These are phyloP conservation scores for Danaus chrysippus DNA, from an alignment of 2,888 invertebrate genomes.

Conservation along the genomic window DNA sequence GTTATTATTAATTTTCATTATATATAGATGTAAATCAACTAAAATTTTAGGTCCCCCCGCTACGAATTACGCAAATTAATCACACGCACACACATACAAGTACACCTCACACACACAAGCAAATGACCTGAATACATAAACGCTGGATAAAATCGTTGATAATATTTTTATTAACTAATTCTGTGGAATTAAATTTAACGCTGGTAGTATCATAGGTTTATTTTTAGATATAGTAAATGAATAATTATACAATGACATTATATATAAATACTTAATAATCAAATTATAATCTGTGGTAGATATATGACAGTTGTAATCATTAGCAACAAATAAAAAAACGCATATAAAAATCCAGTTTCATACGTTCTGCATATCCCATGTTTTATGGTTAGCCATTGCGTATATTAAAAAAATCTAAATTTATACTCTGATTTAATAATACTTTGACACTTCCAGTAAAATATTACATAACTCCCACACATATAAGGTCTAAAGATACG, in stretches of 20 bases:
- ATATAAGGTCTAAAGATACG: constrained; percentile 64
- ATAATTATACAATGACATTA: too few species aligned
- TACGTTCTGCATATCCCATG: too few species aligned
- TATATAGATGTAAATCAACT: constrained; percentile 7
- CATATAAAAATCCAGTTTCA: too few species aligned
- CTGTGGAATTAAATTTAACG: too few species aligned
- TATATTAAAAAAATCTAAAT: background rate
- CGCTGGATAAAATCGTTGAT: constrained; percentile 24
- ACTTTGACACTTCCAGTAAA: constrained; percentile 15
- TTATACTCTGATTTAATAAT: background rate
- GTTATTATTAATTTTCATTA: constrained; percentile 7
- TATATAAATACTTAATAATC: too few species aligned
- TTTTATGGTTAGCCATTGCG: too few species aligned
- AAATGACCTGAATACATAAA: constrained; percentile 28
- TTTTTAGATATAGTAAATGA: too few species aligned
- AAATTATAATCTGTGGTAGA: too few species aligned
- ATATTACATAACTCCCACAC: constrained; percentile 27
- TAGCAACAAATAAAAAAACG: too few species aligned
- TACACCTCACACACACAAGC: constrained; percentile 30
- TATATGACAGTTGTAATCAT: too few species aligned
- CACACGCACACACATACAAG: constrained; percentile 42
- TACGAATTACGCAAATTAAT: constrained; percentile 52
- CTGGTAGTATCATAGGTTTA: too few species aligned
- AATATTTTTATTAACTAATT: background rate
- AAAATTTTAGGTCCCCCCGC: constrained; percentile 33